A percentile compares a stretch with the other conserved stretches of the same genome.
phyloP scores from a whole-genome alignment of 2,888 invertebrate genomes.

The Volucella inflata region DNA sequence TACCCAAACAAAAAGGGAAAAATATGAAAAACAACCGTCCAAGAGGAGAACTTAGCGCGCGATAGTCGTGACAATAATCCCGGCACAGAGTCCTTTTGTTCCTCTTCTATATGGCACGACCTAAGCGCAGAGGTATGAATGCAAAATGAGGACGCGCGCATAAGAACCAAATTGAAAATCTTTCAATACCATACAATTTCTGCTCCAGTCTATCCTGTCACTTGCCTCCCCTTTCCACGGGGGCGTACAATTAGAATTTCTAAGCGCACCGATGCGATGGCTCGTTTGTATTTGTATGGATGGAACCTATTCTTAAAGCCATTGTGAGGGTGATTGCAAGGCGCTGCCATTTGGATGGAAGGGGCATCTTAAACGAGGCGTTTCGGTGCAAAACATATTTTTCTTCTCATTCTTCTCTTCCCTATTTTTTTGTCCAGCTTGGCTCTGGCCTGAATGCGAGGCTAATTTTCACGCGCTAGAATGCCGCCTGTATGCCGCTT shows the following conservation, averaged over 20 bases:
- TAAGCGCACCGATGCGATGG: conserved; percentile 37
- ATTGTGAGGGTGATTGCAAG: conserved; percentile 70
- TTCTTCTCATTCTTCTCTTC: background rate
- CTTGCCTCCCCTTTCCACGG: background rate
- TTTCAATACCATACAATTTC: conserved; percentile 58
- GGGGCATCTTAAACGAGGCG: conserved; percentile 61
- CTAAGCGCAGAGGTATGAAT: conserved; percentile 70
- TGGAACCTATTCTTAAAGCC: conserved; percentile 23
- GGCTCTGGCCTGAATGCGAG: conserved; percentile 43
- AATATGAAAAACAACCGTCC: conserved; percentile 4
- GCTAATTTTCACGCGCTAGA: conserved; percentile 55
- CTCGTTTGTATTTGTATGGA: conserved; percentile 13
- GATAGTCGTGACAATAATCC: conserved; percentile 74
- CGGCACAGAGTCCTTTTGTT: conserved; percentile 71
- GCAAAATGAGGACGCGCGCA: conserved; percentile 71
- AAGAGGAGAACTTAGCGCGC: conserved; percentile 39
- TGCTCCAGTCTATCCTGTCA: conserved; percentile 1
- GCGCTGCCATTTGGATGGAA: conserved; percentile 49
- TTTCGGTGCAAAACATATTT: conserved; percentile 38
- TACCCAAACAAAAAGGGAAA: conserved; percentile 10
- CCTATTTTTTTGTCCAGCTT: too few species aligned
- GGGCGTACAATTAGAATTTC: conserved; percentile 61
- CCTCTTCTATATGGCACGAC: conserved; percentile 56
- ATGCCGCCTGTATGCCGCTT: background rate
- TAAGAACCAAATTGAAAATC: conserved; percentile 69